Percentiles rank a stretch among this genome's conserved stretches.
Conservation (phyloP, 2,888 invertebrate species). For the Lypha dubia region DNA sequence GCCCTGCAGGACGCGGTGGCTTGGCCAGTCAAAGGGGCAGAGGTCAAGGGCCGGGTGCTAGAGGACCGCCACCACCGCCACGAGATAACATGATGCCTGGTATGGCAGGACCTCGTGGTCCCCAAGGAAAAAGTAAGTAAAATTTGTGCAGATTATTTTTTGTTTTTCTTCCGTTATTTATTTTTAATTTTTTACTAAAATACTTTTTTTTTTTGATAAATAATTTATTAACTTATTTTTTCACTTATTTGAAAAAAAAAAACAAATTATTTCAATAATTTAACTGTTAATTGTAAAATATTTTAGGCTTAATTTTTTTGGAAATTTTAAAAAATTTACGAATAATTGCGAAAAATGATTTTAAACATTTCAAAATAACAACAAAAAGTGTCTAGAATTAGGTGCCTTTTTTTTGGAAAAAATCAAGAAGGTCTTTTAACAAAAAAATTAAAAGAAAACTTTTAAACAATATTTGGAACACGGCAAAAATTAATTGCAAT, state of each 20-base stretch:
- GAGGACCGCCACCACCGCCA: constrained; percentile 94
- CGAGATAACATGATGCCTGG: constrained; percentile 86
- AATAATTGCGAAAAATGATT: not conserved
- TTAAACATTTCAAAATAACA: constrained; percentile 28
- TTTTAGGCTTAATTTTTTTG: constrained; percentile 42
- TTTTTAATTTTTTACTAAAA: constrained; percentile 40
- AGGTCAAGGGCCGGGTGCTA: constrained; percentile 89
- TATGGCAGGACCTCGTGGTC: constrained; percentile 82
- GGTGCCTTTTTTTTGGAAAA: constrained; percentile 22
- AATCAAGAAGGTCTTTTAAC: constrained; percentile 38
- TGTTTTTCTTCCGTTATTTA: constrained; percentile 27
- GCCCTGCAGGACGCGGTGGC: constrained; percentile 80
- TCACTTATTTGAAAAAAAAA: constrained; percentile 5
- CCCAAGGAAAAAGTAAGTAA: constrained; percentile 83
- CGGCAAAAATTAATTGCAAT: constrained; percentile 60
- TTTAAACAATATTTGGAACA: constrained; percentile 50
- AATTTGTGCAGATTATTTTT: constrained; percentile 62
- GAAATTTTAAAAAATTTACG: constrained; percentile 27
- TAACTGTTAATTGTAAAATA: constrained; percentile 52
- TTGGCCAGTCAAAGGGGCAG: constrained; percentile 81
- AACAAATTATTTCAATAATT: constrained; percentile 12
- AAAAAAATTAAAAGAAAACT: constrained; percentile 16
- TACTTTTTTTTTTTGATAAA: constrained; percentile 16
- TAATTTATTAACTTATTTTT: constrained; percentile 10
- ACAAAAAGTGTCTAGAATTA: constrained; percentile 36